These are phyloP conservation scores for Sebastes melanostomus DNA, from an alignment of 2,797 vertebrate species.

Conservation along the genomic window DNA sequence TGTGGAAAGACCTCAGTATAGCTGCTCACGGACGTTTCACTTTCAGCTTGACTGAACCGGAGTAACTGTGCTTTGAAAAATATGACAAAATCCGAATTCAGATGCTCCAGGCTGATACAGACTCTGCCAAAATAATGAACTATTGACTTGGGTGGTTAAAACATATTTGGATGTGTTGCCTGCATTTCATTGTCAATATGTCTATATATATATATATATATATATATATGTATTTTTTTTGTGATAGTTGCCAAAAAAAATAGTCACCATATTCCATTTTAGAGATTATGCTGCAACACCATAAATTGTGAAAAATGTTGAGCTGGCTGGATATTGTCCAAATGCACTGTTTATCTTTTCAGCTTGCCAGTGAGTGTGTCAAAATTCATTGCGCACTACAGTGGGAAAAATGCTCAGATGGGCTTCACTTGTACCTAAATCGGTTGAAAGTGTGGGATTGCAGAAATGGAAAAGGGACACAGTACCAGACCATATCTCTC, in stretches of 20 bases:
- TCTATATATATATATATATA: not conserved
- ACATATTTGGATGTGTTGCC: constrained; percentile 3
- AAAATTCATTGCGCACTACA: constrained; percentile 26
- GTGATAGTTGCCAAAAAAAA: not conserved
- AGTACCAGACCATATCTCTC: constrained; percentile 52
- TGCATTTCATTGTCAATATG: not conserved
- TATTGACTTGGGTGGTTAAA: not conserved
- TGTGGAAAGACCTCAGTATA: constrained; percentile 20
- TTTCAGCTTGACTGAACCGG: constrained; percentile 16
- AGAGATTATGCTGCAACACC: constrained; percentile 10
- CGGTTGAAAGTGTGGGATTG: constrained; percentile 54
- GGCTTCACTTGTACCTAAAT: constrained; percentile 47
- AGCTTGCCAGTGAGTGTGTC: not conserved
- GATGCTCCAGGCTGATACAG: not conserved
- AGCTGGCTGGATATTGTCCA: not conserved
- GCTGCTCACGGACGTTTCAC: constrained; percentile 22
- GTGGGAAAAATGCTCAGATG: constrained; percentile 25
- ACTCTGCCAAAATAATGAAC: not conserved
- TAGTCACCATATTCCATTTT: constrained; percentile 5
- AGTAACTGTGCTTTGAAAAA: constrained; percentile 16
- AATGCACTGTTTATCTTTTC: constrained; percentile 18
- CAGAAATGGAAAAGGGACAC: constrained; percentile 55
- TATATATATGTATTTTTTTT: too few species aligned
- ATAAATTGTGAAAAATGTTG: not conserved
- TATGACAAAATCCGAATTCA: constrained; percentile 11